Conservation (phyloP, 2,888 invertebrate genomes). For the Argyresthia albistria region DNA sequence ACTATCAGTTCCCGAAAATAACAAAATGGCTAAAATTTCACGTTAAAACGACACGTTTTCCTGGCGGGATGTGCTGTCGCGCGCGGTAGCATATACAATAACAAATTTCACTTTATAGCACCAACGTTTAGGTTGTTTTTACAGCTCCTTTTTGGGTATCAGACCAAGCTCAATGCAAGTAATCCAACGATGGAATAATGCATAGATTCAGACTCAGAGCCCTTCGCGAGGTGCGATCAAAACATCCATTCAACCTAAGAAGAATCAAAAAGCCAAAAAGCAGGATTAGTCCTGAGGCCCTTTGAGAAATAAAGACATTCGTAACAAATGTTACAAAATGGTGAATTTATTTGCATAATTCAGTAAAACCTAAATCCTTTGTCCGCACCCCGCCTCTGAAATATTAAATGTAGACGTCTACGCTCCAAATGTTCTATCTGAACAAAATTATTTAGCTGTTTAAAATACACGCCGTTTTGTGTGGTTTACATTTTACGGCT, state of each 20-base stretch:
- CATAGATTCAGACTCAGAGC: neutral
- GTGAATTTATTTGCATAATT: conserved; percentile 72
- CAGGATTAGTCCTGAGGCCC: conserved; percentile 51
- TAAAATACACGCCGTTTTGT: conserved; percentile 33
- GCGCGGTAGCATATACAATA: too few relatives aligned
- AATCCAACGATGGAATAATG: neutral
- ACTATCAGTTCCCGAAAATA: too few relatives aligned
- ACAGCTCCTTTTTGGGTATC: neutral
- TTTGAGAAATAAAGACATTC: conserved; percentile 68
- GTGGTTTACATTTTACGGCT: conserved; percentile 10
- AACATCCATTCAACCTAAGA: conserved; percentile 36
- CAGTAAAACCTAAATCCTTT: conserved; percentile 66
- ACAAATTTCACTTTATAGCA: too few relatives aligned
- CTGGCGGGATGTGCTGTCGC: too few relatives aligned
- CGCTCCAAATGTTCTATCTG: conserved; percentile 53
- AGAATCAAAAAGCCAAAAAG: conserved; percentile 46
- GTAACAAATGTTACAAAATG: conserved; percentile 70
- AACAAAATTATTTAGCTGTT: conserved; percentile 61
- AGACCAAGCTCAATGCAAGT: neutral
- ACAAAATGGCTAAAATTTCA: too few relatives aligned
- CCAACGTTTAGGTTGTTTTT: neutral
- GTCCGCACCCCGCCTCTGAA: conserved; percentile 57
- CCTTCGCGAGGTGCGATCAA: conserved; percentile 19
- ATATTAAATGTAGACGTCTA: conserved; percentile 67
- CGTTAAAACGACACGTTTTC: too few relatives aligned